Percentiles rank a stretch among this genome's conserved stretches.
phyloP scores from a whole-genome alignment of 2,888 invertebrate genomes.

The Trypoxylon attenuatum region DNA sequence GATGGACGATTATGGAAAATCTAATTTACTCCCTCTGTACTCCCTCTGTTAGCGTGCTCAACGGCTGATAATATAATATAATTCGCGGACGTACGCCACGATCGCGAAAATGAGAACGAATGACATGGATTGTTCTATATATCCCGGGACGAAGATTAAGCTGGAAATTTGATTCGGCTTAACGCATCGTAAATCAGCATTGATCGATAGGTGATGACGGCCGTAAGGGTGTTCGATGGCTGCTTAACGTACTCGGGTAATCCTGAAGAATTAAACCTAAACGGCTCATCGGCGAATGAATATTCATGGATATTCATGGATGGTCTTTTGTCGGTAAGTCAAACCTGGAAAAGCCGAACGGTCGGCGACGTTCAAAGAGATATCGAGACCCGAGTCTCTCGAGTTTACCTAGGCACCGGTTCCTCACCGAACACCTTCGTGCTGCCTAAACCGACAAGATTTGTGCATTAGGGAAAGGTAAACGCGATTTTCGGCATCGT shows the following conservation, averaged over 20 bases:
- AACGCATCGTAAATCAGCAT: slow-evolving; percentile 7
- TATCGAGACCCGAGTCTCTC: slow-evolving; percentile 30
- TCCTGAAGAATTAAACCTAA: slow-evolving; percentile 53
- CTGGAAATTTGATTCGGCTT: slow-evolving; percentile 3
- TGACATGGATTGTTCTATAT: background rate
- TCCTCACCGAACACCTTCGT: slow-evolving; percentile 32
- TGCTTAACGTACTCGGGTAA: slow-evolving; percentile 27
- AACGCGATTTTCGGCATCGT: slow-evolving; percentile 57
- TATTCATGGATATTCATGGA: slow-evolving; percentile 59
- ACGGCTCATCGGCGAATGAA: slow-evolving; percentile 53
- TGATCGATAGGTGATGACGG: background rate
- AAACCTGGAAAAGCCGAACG: slow-evolving; percentile 43
- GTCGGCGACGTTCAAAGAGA: slow-evolving; percentile 59
- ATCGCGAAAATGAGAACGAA: no score
- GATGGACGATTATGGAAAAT: no score
- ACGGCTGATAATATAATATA: no score
- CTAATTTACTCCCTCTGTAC: background rate
- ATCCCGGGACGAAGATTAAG: background rate
- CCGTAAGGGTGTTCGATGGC: slow-evolving; percentile 16
- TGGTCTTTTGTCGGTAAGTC: slow-evolving; percentile 50
- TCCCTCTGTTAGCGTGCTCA: no score
- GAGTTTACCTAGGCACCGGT: slow-evolving; percentile 59
- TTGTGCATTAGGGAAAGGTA: slow-evolving; percentile 63
- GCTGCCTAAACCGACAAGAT: slow-evolving; percentile 50
- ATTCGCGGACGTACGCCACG: no score